Percentiles rank a stretch among this genome's conserved stretches.
phyloP scores from a whole-genome alignment of 2,113 vertebrate species.

The Pogona vitticeps region DNA sequence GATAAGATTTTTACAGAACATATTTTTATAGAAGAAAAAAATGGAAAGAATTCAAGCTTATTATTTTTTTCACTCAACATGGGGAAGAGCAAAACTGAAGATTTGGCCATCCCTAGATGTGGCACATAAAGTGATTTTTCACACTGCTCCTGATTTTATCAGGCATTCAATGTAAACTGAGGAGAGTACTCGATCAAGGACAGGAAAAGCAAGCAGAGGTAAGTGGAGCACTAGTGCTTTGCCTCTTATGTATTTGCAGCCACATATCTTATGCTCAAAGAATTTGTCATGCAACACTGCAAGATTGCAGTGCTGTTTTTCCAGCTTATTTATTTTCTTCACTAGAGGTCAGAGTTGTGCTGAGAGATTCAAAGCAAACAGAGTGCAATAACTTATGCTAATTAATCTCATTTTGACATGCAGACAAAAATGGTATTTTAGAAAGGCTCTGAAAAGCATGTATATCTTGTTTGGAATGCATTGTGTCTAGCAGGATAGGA shows the following conservation, averaged over 20 bases:
- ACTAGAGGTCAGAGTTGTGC: constrained; percentile 60
- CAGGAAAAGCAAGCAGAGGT: neutral
- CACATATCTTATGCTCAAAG: neutral
- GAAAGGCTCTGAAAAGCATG: neutral
- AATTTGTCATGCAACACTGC: neutral
- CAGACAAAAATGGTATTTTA: constrained; percentile 2
- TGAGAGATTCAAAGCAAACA: neutral
- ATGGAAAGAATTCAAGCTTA: too few relatives aligned
- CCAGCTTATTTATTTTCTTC: constrained; percentile 18
- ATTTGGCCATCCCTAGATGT: neutral
- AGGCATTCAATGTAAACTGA: neutral
- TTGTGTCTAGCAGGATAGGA: too few relatives aligned
- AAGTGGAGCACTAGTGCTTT: neutral
- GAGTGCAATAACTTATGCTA: fast-evolving
- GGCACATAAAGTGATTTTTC: neutral
- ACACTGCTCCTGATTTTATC: neutral
- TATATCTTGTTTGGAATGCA: neutral
- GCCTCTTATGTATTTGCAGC: neutral
- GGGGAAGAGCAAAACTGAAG: too few relatives aligned
- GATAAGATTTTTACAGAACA: too few relatives aligned
- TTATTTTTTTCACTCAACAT: too few relatives aligned
- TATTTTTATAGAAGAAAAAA: too few relatives aligned
- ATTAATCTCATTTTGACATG: neutral
- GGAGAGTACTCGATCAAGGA: neutral
- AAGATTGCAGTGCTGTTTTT: neutral